Conservation (phyloP, 2,113 vertebrate genomes). For the Chroicocephalus ridibundus region DNA sequence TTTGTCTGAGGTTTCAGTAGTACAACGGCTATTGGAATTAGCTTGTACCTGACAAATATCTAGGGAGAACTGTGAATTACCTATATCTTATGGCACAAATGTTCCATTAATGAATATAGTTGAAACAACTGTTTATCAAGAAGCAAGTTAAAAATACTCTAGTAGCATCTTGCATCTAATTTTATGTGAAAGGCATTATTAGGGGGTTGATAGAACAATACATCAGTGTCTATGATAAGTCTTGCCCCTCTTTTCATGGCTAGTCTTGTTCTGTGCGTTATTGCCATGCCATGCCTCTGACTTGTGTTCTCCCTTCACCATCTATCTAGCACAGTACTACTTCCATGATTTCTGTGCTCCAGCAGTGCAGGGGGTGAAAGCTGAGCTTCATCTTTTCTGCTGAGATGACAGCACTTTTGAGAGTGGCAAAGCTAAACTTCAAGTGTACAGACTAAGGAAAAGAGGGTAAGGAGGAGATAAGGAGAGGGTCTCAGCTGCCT, state of each 20-base stretch:
- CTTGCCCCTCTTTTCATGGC: neutral
- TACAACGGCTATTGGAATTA: neutral
- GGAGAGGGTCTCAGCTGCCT: neutral
- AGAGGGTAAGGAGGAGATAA: neutral
- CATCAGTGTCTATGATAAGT: fast-evolving
- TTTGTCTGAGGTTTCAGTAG: neutral
- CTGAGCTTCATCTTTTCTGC: neutral
- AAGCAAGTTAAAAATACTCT: neutral
- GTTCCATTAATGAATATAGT: neutral
- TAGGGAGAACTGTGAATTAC: neutral
- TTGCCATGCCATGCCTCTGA: neutral
- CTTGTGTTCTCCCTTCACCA: neutral
- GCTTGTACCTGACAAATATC: neutral
- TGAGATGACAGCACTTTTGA: neutral
- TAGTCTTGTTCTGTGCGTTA: neutral
- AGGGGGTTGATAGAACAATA: neutral
- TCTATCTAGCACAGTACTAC: neutral
- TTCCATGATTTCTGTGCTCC: neutral
- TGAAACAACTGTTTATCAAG: neutral
- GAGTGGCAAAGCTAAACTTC: neutral
- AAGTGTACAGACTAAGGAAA: neutral
- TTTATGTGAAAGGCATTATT: neutral
- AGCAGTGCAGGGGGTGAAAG: neutral
- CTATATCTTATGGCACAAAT: neutral
- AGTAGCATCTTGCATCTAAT: neutral